Evolutionary conservation across 2,888 invertebrate species (phyloP).

Genomic region (Quadroppia sp.): DNA sequence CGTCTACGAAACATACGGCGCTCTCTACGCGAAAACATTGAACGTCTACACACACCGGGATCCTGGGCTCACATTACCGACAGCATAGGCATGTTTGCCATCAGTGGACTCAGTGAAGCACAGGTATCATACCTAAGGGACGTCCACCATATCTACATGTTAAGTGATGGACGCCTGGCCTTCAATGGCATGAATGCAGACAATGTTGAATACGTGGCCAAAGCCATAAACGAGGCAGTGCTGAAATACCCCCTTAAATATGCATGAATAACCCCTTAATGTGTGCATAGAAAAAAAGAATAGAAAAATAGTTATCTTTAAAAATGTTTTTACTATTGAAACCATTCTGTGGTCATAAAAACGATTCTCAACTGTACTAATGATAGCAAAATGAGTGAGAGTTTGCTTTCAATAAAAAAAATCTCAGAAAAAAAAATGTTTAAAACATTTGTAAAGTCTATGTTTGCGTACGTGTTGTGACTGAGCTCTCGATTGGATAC

Average conservation of each 20-base stretch:
- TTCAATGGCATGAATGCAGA: slow-evolving; percentile 86
- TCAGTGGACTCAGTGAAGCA: slow-evolving; percentile 76
- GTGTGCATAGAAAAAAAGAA: no score
- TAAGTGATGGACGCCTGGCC: slow-evolving; percentile 89
- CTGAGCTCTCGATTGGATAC: no score
- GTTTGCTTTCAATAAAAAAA: no score
- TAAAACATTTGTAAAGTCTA: no score
- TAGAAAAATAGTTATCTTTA: no score
- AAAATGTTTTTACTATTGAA: no score
- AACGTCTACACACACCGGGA: slow-evolving; percentile 77
- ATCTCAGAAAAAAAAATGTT: no score
- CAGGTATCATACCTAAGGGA: slow-evolving; percentile 75
- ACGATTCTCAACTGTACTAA: no score
- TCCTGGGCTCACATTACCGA: slow-evolving; percentile 91
- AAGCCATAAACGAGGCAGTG: slow-evolving; percentile 67
- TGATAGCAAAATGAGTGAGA: no score
- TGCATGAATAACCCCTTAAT: no score
- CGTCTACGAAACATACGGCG: slow-evolving; percentile 84
- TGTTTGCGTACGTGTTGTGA: no score
- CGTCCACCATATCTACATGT: slow-evolving; percentile 84
- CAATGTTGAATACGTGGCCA: slow-evolving; percentile 89
- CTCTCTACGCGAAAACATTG: slow-evolving; percentile 67
- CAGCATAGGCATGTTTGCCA: slow-evolving; percentile 98
- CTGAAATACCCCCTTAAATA: background rate
- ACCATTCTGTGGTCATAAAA: no score